phyloP scores from a whole-genome alignment of 2,113 vertebrate species.

The Colossoma macropomum region DNA sequence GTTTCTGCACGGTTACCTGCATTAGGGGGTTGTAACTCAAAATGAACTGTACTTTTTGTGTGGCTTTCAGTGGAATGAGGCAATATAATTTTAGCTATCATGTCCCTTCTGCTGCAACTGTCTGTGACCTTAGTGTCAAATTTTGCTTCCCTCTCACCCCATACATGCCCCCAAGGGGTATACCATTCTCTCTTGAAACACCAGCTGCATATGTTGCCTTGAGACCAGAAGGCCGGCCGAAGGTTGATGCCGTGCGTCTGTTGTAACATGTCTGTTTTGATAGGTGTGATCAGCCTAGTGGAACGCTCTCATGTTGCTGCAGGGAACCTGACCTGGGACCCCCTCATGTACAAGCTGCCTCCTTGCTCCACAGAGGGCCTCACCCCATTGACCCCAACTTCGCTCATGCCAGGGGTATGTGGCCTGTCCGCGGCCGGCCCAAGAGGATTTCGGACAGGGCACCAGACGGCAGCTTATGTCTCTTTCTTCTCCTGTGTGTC shows the following conservation, averaged over 20 bases:
- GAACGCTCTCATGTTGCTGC: slow-evolving; percentile 73
- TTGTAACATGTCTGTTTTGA: slow-evolving; percentile 61
- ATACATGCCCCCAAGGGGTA: neutral
- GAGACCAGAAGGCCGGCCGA: slow-evolving; percentile 25
- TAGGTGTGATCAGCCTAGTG: slow-evolving; percentile 65
- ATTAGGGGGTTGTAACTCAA: too few relatives aligned
- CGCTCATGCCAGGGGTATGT: slow-evolving; percentile 49
- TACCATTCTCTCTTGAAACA: neutral
- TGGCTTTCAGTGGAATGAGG: neutral
- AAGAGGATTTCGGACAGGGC: neutral
- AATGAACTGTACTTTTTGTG: neutral
- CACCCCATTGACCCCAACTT: slow-evolving; percentile 73
- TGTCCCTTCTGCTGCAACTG: neutral
- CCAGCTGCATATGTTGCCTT: neutral
- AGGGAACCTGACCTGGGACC: slow-evolving; percentile 49
- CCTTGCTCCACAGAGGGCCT: slow-evolving; percentile 60
- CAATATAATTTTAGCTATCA: neutral
- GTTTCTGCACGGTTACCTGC: too few relatives aligned
- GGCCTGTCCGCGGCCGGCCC: neutral
- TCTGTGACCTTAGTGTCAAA: neutral
- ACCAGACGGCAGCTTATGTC: slow-evolving; percentile 10
- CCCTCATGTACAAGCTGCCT: slow-evolving; percentile 71
- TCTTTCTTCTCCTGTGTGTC: slow-evolving; percentile 27
- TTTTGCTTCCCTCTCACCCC: neutral
- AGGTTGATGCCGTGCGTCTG: slow-evolving; percentile 27